phyloP scores from a whole-genome alignment of 35 echinoderm and acorn worm genomes.

The Diadema setosum region DNA sequence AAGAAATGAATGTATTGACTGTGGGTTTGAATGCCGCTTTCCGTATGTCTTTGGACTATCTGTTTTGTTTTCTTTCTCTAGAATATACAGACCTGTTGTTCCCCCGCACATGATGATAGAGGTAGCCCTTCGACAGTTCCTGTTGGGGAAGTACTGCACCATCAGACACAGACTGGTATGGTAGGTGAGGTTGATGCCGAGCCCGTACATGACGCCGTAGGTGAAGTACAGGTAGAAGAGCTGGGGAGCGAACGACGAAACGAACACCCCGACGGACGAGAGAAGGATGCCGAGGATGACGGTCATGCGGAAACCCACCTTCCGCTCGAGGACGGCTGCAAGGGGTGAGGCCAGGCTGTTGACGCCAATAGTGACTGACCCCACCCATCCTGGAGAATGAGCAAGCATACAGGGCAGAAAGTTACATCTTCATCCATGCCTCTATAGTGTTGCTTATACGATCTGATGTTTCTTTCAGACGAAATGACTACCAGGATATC shows the following conservation, averaged over 20 bases:
- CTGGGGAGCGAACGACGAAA: conserved; percentile 26
- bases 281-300: not conserved
- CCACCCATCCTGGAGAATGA: conserved; percentile 32
- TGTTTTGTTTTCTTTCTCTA: no score
- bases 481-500: no score
- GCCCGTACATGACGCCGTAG: conserved; percentile 37
- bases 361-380: conserved; percentile 12
- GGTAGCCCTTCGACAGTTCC: conserved; percentile 14
- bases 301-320: not conserved
- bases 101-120: not conserved
- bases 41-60: not conserved
- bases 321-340: not conserved
- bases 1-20: no score
- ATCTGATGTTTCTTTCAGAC: no score
- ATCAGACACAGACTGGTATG: conserved; percentile 21
- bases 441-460: no score
- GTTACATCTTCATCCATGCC: no score
- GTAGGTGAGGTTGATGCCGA: conserved; percentile 26
- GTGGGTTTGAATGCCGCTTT: not conserved
- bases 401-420: no score
- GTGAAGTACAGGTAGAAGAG: conserved; percentile 59
- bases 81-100: conserved; percentile 4
- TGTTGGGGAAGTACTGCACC: conserved; percentile 34
- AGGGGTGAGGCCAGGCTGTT: not conserved
- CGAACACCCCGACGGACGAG: not conserved